A percentile compares a stretch with the other conserved stretches of the same genome.
These are phyloP conservation scores for Paralichthys olivaceus DNA, from an alignment of 2,113 vertebrate species.

Conservation along the genomic window DNA sequence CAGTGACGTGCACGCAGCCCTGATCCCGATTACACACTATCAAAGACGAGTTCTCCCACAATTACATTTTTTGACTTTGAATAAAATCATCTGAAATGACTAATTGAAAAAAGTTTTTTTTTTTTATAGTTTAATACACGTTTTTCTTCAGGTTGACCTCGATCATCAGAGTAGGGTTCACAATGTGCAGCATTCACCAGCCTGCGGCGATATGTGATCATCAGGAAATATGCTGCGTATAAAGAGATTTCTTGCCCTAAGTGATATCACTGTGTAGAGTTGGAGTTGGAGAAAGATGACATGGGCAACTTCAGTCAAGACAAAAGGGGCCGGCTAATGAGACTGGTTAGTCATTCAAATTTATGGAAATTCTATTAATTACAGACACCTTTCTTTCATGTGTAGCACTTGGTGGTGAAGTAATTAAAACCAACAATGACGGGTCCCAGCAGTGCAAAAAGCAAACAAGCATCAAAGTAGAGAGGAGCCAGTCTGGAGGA, in stretches of 20 bases:
- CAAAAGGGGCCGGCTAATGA: constrained; percentile 95
- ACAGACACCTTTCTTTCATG: constrained; percentile 99
- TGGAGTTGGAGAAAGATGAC: constrained; percentile 87
- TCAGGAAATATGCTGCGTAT: constrained; percentile 82
- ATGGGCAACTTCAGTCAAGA: constrained; percentile 87
- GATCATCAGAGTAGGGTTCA: constrained; percentile 72
- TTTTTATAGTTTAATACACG: constrained; percentile 64
- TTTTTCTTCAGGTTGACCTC: constrained; percentile 81
- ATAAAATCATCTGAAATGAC: constrained; percentile 67
- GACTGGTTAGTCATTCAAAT: constrained; percentile 99
- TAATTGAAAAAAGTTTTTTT: constrained; percentile 77
- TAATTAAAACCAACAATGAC: constrained; percentile 99
- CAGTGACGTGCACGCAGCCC: constrained; percentile 66
- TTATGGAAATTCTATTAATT: constrained; percentile 99
- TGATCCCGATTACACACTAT: constrained; percentile 79
- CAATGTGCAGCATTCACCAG: constrained; percentile 77
- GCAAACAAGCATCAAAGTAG: constrained; percentile 93
- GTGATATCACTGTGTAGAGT: constrained; percentile 74
- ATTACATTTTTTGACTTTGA: constrained; percentile 76
- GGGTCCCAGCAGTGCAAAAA: constrained; percentile 85
- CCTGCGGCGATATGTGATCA: constrained; percentile 80
- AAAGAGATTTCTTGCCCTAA: constrained; percentile 75
- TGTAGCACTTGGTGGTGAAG: constrained; percentile 94
- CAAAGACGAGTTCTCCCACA: constrained; percentile 73
- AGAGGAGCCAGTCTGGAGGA: constrained; percentile 87